Percentiles rank a stretch among this genome's conserved stretches.
These are phyloP conservation scores for Andrena chrysosceles DNA, from an alignment of 2,888 invertebrate species.

Conservation along the genomic window DNA sequence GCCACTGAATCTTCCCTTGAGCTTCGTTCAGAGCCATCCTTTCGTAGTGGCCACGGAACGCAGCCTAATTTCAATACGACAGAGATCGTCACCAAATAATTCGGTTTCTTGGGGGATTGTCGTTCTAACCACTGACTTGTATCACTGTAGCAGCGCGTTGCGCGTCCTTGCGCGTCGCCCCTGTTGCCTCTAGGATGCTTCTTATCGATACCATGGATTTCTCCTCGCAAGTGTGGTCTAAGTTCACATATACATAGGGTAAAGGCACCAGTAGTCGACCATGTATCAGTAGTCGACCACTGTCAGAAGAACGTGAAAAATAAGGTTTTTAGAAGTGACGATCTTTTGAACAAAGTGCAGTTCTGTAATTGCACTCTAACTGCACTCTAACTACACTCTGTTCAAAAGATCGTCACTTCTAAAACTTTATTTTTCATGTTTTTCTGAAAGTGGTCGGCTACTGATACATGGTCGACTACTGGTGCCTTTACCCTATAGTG, in stretches of 20 bases:
- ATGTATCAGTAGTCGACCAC: no score
- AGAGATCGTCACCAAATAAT: background rate
- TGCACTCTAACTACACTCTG: no score
- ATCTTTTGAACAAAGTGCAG: no score
- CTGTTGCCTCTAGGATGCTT: slow-evolving; percentile 74
- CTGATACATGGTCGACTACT: no score
- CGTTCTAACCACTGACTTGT: slow-evolving; percentile 71
- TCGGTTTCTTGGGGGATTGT: background rate
- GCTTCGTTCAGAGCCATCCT: slow-evolving; percentile 74
- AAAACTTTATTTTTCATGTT: no score
- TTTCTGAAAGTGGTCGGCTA: no score
- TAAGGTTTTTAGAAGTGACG: no score
- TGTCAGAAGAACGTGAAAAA: no score
- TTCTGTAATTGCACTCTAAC: no score
- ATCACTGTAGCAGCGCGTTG: slow-evolving; percentile 77
- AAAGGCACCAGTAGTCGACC: no score
- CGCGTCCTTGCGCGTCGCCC: slow-evolving; percentile 69
- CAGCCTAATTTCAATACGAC: slow-evolving; percentile 64
- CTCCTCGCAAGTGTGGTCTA: slow-evolving; percentile 63
- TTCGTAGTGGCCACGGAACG: slow-evolving; percentile 79
- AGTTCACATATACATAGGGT: background rate
- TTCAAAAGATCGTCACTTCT: no score
- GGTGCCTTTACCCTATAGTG: no score
- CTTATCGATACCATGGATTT: slow-evolving; percentile 71
- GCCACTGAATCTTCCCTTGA: slow-evolving; percentile 79